Evolutionary conservation across 2,888 invertebrate genomes (phyloP).

Genomic region (Sinohyriopsis cumingii): DNA sequence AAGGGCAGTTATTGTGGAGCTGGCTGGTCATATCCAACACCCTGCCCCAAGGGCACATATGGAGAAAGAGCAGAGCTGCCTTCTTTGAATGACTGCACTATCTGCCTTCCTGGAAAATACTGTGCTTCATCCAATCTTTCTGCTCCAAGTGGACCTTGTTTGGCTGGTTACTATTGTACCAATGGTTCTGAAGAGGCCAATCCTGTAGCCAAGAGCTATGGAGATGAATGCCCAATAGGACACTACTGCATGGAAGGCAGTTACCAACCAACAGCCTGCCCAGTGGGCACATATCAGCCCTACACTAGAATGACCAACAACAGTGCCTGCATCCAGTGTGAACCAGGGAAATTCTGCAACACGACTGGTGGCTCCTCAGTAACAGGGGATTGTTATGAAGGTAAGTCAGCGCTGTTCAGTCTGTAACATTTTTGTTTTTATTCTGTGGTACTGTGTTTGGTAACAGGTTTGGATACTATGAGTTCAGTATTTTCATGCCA

Average conservation of each 20-base stretch:
- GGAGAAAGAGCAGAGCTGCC: constrained; percentile 60
- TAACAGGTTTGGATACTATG: no score
- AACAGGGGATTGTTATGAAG: constrained; percentile 58
- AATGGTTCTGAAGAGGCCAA: constrained; percentile 64
- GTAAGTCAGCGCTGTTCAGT: constrained; percentile 3
- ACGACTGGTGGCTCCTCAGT: constrained; percentile 52
- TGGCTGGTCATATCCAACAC: constrained; percentile 51
- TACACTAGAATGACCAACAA: constrained; percentile 45
- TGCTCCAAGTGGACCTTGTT: constrained; percentile 60
- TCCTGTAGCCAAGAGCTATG: constrained; percentile 61
- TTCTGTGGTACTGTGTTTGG: no score
- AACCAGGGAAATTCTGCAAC: constrained; percentile 65
- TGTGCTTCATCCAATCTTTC: constrained; percentile 60
- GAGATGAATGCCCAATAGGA: constrained; percentile 67
- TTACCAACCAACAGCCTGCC: constrained; percentile 60
- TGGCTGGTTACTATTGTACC: constrained; percentile 65
- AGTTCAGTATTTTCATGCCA: no score
- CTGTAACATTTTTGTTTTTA: no score
- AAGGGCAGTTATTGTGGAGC: constrained; percentile 64
- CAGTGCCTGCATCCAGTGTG: constrained; percentile 61
- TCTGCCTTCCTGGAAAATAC: constrained; percentile 67
- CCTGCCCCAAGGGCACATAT: constrained; percentile 68
- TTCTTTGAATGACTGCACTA: constrained; percentile 60
- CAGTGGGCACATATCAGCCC: constrained; percentile 66
- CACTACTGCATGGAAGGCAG: constrained; percentile 63